Base-by-base conservation (phyloP, 2,113 vertebrate genomes). In the Collichthys lucidus region DNA sequence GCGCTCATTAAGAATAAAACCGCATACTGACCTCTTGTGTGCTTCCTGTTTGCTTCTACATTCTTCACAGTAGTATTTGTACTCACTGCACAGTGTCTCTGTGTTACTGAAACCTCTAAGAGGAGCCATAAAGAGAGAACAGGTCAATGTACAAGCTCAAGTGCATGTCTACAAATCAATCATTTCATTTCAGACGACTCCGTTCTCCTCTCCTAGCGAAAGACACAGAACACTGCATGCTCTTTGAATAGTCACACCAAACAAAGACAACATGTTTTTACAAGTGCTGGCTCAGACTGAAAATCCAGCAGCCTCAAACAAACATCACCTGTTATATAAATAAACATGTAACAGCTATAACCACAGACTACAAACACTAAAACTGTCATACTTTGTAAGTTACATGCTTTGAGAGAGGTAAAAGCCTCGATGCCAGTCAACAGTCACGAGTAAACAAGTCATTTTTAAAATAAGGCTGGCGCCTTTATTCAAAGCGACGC, bases 41-140 rank as follows among this genome's bases (percentile, higher is more conserved):
- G 98, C 98, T 93, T 99, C 98, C 91, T 99, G 98, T 92, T 99
- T 99, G 94, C 98, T 99, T 94, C 97, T 96, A 94, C 98, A 99
- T 55, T 97, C 98, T 93, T 99, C 98, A 95, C 98, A 99, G 94
- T 98, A 98, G 93, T 99, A 99, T 90, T 99, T 99, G 91, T 98
- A 97, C 91, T 99, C 98, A 77, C 98, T 99, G 81, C 98, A 99
- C 92, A 99, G 94, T 0, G 98, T 99, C 94, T 99, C 98, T 75
- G 98, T 99, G 95, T 99, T 99, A 94, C 98, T 99, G 95, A 99
- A 99, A 88, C 98, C 98, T 94, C 98, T 99, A 93, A 88, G 78
- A 90, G 85, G 53, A 84, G 26, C 7, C 63, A 83, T 15, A 68
- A 66, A 60, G 20, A 79, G 1, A 70, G 6, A 10, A 71, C n/a